Evolutionary conservation across 2,888 invertebrate species (phyloP).

Genomic region (Cephus rjabovi): DNA sequence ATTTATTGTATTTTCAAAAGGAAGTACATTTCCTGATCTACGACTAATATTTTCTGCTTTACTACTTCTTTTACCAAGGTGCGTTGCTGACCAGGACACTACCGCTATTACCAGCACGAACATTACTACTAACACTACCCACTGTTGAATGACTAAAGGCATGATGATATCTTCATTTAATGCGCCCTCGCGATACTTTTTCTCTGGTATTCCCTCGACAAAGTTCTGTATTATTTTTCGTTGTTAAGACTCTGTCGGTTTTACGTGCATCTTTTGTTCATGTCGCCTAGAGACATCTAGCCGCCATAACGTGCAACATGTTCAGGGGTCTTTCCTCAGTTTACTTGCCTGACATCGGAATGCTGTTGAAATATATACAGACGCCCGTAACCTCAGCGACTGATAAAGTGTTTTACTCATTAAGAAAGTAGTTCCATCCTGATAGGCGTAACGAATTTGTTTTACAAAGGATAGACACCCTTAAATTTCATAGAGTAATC

Average conservation of each 20-base stretch:
- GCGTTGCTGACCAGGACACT: conserved; percentile 20
- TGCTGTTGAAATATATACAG: not conserved
- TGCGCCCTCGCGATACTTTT: not conserved
- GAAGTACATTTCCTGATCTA: not conserved
- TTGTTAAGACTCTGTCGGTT: not conserved
- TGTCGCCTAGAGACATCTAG: not conserved
- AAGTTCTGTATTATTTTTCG: not conserved
- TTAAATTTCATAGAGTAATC: not conserved
- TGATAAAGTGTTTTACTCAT: not conserved
- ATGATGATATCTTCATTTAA: not conserved
- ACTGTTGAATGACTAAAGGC: conserved; percentile 18
- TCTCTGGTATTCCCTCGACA: not conserved
- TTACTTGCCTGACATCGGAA: not conserved
- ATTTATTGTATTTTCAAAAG: not conserved
- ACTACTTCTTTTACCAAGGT: conserved; percentile 20
- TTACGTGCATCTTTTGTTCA: not conserved
- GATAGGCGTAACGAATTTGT: not conserved
- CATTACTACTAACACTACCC: conserved; percentile 25
- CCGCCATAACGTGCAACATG: not conserved
- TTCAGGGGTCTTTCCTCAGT: not conserved
- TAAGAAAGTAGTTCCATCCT: not conserved
- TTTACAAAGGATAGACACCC: not conserved
- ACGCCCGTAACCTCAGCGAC: not conserved
- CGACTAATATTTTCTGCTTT: not conserved
- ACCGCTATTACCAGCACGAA: conserved; percentile 24